Base-by-base conservation (phyloP, 2,797 vertebrate genomes). In the Pseudomugil tenellus region DNA sequence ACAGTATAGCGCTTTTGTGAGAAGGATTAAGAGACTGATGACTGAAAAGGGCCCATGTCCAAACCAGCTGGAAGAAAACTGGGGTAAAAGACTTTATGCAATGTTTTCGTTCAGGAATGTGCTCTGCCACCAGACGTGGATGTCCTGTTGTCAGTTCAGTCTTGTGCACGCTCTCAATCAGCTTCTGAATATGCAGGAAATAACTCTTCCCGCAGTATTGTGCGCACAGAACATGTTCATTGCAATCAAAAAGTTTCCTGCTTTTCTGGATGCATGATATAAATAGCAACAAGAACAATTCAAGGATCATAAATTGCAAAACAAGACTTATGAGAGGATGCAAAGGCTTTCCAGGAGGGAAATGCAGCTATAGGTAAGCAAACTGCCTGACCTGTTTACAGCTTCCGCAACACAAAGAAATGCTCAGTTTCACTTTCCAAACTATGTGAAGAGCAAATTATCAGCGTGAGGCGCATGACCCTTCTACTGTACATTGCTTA, bases 231-330 rank as follows among this genome's bases (percentile, higher is more conserved):
- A 86, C 77, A 80, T 81, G 70, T 81, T 79, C 72, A 74, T 64
- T 72, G 84, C 86, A 87, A 92, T 89, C 90, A 91, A 88, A 91
- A 86, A 67, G 84, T 91, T 91, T 92, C 90, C 89, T 92, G 90
- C 87, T 84, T 91, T 87, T 88, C 87, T 87, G 76, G 76, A 84
- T 75, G 72, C 56, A 32, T 0, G 52, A 63, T 85, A 89, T 81
- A 88, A 92, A 92, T 91, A 90, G 85, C 72, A 54, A 39, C 77
- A n/a, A 85, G 85, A 91, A 93, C 92, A 91, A 93, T 92, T 89
- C 81, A 76, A 90, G 84, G 83, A 81, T 84, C 80, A 71, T 70
- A 88, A 85, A 79, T 80, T 29, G 58, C 74, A 78, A 70, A 85
- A 88, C 81, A 86, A 64, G 72, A 74, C 63, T 80, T 72, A 66